Conservation (phyloP, 2,888 invertebrate species). For the Hypomecis atomaria region DNA sequence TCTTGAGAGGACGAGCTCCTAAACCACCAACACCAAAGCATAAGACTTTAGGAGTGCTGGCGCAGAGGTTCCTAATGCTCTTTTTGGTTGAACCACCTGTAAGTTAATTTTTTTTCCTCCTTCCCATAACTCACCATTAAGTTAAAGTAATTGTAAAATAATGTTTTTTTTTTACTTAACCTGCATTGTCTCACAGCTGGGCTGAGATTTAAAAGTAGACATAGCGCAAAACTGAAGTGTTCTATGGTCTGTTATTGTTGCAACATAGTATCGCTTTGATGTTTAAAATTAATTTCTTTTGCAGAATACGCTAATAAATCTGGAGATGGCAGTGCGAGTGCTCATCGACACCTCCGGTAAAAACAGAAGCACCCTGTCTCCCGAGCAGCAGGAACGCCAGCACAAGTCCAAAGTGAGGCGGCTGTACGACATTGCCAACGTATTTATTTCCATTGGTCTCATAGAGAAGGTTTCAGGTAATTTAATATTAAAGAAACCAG, state of each 20-base stretch:
- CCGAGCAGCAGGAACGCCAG: conserved; percentile 80
- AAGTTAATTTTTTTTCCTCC: conserved; percentile 49
- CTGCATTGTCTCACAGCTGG: no score
- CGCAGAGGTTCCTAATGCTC: conserved; percentile 89
- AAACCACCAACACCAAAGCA: conserved; percentile 84
- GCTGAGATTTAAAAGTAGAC: neutral
- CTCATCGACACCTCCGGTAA: conserved; percentile 81
- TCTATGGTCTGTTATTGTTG: no score
- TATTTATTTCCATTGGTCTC: conserved; percentile 89
- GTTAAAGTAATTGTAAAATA: no score
- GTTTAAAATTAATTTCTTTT: conserved; percentile 47
- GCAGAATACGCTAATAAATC: conserved; percentile 86
- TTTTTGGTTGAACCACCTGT: conserved; percentile 87
- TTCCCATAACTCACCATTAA: neutral
- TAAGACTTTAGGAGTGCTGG: conserved; percentile 88
- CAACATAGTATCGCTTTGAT: no score
- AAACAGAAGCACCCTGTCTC: conserved; percentile 80
- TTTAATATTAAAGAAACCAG: conserved; percentile 86
- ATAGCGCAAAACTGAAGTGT: no score
- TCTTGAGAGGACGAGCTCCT: conserved; percentile 77
- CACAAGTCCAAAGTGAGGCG: conserved; percentile 89
- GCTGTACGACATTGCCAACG: conserved; percentile 91
- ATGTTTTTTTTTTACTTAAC: neutral
- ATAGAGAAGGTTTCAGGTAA: conserved; percentile 88
- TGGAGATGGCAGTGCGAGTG: conserved; percentile 88